Base-by-base conservation (phyloP, 2,797 vertebrate genomes). In the Xiphophorus birchmanni region DNA sequence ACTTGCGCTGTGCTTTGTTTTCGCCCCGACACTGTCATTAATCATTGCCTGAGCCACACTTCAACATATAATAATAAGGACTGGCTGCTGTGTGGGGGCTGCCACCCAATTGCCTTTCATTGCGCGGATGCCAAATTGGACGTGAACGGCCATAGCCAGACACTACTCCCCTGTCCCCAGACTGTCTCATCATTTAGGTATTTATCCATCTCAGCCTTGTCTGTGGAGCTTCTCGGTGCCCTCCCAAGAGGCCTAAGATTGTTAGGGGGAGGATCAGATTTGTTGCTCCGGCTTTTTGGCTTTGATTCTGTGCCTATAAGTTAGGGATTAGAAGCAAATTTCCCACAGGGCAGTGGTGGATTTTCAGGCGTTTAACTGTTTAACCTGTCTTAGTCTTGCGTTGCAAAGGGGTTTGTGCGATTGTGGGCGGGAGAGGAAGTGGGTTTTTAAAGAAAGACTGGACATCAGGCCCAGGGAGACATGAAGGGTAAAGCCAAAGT, bases 111-210 rank as follows among this genome's bases (percentile, higher is more conserved):
- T 98, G 97, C 97, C 97, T 99, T 98, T 99, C 96, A 97, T 96
- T 95, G 96, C 96, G 95, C 93, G 96, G 96, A 97, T 97, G 97
- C 97, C 97, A 98, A 99, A 99, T 99, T 99, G 98, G 97, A 99
- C 98, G 98, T 97, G 97, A 99, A 96, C 96, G 97, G 97, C 97
- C 96, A 97, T 97, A 97, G 97, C 97, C 97, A 97, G 97, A 97
- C 95, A 95, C 96, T 96, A 97, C 96, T 97, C 97, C 97, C 97
- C 95, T 96, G 97, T 98, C 97, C 97, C 96, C 96, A 96, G 96
- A 97, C 97, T 97, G 97, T 98, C 97, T 99, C 98, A 99, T 99
- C 98, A 99, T 99, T 99, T 98, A 99, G 98, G 97, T 99, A 99
- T 99, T 99, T 99, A 99, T 99, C 98, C 98, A 98, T 98, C 97